Percentiles rank a stretch among this genome's conserved stretches.
phyloP scores from a whole-genome alignment of 2,113 vertebrate genomes.

The Cricetomys ansorgei region DNA sequence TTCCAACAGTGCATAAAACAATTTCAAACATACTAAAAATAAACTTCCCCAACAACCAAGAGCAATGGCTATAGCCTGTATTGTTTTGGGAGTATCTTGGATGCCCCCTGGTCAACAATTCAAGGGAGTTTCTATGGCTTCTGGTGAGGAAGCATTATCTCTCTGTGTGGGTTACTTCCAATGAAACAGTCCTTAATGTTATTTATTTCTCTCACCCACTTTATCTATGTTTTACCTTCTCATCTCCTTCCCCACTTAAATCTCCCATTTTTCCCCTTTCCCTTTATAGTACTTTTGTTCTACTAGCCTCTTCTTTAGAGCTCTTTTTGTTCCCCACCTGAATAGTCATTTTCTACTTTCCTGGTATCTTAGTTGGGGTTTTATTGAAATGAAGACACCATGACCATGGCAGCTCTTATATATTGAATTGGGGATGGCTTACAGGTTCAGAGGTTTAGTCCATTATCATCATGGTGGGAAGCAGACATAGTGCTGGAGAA shows the following conservation, averaged over 20 bases:
- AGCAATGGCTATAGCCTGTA: background rate
- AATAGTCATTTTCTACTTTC: background rate
- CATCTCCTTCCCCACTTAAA: background rate
- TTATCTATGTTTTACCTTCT: background rate
- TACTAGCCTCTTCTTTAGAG: background rate
- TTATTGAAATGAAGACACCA: background rate
- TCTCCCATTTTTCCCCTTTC: background rate
- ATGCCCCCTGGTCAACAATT: background rate
- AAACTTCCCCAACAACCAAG: no score
- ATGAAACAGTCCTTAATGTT: background rate
- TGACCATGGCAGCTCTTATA: background rate
- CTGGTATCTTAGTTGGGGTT: background rate
- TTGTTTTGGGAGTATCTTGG: background rate
- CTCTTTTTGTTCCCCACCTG: background rate
- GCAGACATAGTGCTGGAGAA: background rate
- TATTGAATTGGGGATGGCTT: background rate
- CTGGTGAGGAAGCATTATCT: background rate
- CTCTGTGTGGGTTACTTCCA: background rate
- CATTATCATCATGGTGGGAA: background rate
- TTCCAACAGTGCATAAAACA: no score
- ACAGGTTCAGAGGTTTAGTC: background rate
- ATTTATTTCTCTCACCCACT: background rate
- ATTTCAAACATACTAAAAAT: no score
- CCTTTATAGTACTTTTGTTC: background rate
- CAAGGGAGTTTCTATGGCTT: background rate